Percentiles rank a stretch among this genome's conserved stretches.
These are phyloP conservation scores for Nomada fucata DNA, from an alignment of 2,888 invertebrate species.

Conservation along the genomic window DNA sequence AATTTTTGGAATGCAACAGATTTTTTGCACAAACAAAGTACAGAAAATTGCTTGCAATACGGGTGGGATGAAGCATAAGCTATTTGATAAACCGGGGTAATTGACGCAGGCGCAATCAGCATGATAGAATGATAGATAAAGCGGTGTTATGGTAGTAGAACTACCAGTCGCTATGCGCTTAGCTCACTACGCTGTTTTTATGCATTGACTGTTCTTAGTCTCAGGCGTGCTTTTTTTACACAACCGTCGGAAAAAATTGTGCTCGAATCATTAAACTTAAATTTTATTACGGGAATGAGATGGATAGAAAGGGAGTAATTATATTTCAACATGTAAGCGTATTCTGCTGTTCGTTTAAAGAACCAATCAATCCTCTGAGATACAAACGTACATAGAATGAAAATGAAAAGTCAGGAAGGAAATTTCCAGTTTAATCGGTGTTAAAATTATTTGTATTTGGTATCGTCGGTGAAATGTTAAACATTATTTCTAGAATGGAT, in stretches of 20 bases:
- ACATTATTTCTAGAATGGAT: constrained; percentile 76
- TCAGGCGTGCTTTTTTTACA: constrained; percentile 25
- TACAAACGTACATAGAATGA: neutral
- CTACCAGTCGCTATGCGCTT: constrained; percentile 71
- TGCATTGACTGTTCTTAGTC: constrained; percentile 64
- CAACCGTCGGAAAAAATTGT: constrained; percentile 26
- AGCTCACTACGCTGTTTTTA: constrained; percentile 63
- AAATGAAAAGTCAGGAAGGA: neutral
- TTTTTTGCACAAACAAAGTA: too few relatives aligned
- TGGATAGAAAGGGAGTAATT: constrained; percentile 69
- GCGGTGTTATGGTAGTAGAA: constrained; percentile 55
- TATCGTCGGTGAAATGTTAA: neutral
- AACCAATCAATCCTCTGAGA: neutral
- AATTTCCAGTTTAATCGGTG: neutral
- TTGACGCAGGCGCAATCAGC: constrained; percentile 66
- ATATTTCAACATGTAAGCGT: constrained; percentile 69
- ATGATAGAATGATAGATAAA: constrained; percentile 64
- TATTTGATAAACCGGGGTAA: constrained; percentile 6
- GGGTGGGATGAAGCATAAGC: constrained; percentile 3
- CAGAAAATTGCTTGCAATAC: too few relatives aligned
- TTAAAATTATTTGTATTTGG: neutral
- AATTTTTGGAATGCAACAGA: too few relatives aligned
- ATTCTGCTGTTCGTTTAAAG: neutral
- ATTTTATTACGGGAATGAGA: constrained; percentile 69
- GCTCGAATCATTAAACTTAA: constrained; percentile 21